These are phyloP conservation scores for Calameuta filiformis DNA, from an alignment of 2,888 invertebrate species.

Conservation along the genomic window DNA sequence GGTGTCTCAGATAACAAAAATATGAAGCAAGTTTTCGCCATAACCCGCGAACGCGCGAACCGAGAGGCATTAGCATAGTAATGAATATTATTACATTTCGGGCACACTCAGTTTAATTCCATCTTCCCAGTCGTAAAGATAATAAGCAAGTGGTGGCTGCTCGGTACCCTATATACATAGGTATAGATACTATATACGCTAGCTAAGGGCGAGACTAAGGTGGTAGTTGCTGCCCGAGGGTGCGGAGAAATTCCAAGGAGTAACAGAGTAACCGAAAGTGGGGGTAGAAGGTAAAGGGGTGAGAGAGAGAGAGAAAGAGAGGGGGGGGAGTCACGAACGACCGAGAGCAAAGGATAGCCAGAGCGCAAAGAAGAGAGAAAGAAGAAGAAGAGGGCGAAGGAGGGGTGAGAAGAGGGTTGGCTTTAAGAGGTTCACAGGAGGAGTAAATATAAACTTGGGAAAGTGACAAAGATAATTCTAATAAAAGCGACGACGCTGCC, in stretches of 20 bases:
- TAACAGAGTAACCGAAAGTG: constrained; percentile 20
- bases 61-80: constrained; percentile 63
- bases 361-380: constrained; percentile 1
- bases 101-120: constrained; percentile 65
- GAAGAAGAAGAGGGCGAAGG: constrained; percentile 26
- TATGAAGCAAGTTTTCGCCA: constrained; percentile 62
- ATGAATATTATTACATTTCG: constrained; percentile 67
- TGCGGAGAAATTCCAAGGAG: background rate
- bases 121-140: constrained; percentile 66
- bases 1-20: constrained; percentile 62
- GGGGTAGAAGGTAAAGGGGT: constrained; percentile 23
- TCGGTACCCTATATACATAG: constrained; percentile 12
- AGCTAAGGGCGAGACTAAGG: background rate
- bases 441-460: constrained; percentile 66
- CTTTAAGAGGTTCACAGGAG: constrained; percentile 62
- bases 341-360: background rate
- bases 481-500: constrained; percentile 62
- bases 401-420: constrained; percentile 38
- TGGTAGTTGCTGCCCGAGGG: background rate
- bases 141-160: constrained; percentile 61
- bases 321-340: background rate
- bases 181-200: background rate
- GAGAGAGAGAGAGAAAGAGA: constrained; percentile 13
- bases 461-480: constrained; percentile 67
- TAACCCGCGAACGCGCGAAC: constrained; percentile 48